A percentile compares a stretch with the other conserved stretches of the same genome.
Evolutionary conservation across 2,888 invertebrate species (phyloP).

Genomic region (Orthonychiurus folsomi): DNA sequence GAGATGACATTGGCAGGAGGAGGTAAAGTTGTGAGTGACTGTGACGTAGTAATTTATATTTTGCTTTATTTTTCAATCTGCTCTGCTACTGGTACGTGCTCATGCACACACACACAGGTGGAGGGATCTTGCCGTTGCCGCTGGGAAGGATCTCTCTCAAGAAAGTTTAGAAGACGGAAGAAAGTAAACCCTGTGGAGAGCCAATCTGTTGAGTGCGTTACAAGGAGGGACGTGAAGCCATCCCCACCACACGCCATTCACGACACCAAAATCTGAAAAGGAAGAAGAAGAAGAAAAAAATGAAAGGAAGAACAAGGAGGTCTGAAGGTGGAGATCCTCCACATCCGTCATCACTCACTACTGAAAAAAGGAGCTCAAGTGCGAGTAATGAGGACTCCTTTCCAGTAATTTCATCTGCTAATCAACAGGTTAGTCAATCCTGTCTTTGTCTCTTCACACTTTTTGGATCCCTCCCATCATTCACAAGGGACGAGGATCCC

Average conservation of each 20-base stretch:
- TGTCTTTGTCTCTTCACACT: neutral
- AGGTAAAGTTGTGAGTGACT: neutral
- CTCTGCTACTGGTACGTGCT: too few relatives aligned
- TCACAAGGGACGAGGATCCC: too few relatives aligned
- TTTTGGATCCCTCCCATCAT: too few relatives aligned
- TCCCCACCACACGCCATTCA: neutral
- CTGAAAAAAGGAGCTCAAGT: neutral
- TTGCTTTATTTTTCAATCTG: neutral
- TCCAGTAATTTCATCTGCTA: conserved; percentile 1
- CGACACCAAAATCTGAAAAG: neutral
- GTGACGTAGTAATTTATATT: too few relatives aligned
- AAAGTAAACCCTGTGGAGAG: neutral
- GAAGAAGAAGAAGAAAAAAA: neutral
- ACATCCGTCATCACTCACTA: neutral
- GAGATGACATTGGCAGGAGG: too few relatives aligned
- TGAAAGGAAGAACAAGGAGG: neutral
- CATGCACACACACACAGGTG: neutral
- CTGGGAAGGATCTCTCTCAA: neutral
- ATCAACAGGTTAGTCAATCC: neutral
- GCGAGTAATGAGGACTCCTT: neutral
- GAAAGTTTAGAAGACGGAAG: neutral
- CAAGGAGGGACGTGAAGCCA: neutral
- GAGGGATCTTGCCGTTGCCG: neutral
- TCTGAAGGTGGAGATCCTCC: neutral
- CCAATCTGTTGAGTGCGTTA: neutral